These are phyloP conservation scores for Plebejus anna DNA, from an alignment of 2,888 invertebrate species.

Conservation along the genomic window DNA sequence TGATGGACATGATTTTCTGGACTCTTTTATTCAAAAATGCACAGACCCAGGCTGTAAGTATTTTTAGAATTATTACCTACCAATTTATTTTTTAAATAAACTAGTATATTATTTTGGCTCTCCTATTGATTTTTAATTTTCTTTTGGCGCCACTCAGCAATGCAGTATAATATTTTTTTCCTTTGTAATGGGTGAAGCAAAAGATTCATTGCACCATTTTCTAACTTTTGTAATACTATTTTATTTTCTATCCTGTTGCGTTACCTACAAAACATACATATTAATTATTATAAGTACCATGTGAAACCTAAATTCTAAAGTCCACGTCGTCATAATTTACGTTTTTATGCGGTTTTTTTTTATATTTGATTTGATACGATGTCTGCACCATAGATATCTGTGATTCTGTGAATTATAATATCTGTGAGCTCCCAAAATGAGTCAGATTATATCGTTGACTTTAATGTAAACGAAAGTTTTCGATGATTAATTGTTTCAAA, in stretches of 20 bases:
- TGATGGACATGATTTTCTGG: conserved; percentile 87
- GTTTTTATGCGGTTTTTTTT: too few species aligned
- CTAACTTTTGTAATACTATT: not conserved
- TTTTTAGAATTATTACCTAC: conserved; percentile 28
- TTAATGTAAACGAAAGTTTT: conserved; percentile 23
- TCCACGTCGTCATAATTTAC: too few species aligned
- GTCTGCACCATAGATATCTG: too few species aligned
- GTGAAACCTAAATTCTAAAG: too few species aligned
- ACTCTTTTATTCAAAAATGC: conserved; percentile 88
- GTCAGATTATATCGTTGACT: conserved; percentile 39
- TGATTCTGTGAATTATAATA: not conserved
- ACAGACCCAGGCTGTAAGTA: conserved; percentile 91
- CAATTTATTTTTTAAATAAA: not conserved
- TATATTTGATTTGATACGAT: too few species aligned
- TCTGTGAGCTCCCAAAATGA: conserved; percentile 31
- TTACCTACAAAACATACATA: too few species aligned
- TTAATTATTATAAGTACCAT: too few species aligned
- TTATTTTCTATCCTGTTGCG: not conserved
- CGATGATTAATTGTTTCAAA: conserved; percentile 20
- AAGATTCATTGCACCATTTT: not conserved
- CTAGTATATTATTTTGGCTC: not conserved
- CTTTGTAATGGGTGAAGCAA: not conserved
- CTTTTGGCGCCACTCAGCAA: not conserved
- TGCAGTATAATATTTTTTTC: not conserved
- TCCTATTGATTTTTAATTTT: not conserved